These are phyloP conservation scores for Spodoptera litura DNA, from an alignment of 1,140 invertebrate genomes.

Conservation along the genomic window DNA sequence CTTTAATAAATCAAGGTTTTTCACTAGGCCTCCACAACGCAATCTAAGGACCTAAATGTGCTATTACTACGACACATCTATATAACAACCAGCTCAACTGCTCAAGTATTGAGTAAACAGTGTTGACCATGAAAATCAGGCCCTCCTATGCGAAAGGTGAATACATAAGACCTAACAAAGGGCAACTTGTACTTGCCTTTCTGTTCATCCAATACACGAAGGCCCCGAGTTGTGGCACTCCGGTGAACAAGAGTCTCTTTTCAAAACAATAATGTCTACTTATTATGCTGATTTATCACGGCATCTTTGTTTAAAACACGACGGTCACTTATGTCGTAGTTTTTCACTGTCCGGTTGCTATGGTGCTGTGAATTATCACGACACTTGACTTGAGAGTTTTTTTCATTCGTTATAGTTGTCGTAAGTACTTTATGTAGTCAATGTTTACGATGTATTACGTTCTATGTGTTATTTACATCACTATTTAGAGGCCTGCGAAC, in stretches of 20 bases:
- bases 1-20: constrained; percentile 12
- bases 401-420: constrained; percentile 52
- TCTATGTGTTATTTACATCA: constrained; percentile 84
- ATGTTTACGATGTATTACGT: constrained; percentile 74
- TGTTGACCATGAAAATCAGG: constrained; percentile 63
- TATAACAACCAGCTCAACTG: constrained; percentile 18
- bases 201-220: constrained; percentile 83
- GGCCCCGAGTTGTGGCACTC: constrained; percentile 73
- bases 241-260: constrained; percentile 70
- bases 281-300: constrained; percentile 71
- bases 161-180: constrained; percentile 72
- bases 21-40: background rate
- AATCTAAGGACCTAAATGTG: background rate
- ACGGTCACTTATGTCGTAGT: constrained; percentile 81
- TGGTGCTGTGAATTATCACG: constrained; percentile 68
- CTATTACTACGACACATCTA: constrained; percentile 19
- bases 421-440: constrained; percentile 62
- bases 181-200: constrained; percentile 81
- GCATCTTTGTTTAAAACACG: constrained; percentile 74
- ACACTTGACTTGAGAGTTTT: constrained; percentile 56
- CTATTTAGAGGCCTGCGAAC: constrained; percentile 80
- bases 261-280: constrained; percentile 59
- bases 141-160: constrained; percentile 63
- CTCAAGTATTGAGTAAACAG: constrained; percentile 54
- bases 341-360: constrained; percentile 75